Evolutionary conservation across 2,797 vertebrate species (phyloP).

Genomic region (Coracias cyanogaster): DNA sequence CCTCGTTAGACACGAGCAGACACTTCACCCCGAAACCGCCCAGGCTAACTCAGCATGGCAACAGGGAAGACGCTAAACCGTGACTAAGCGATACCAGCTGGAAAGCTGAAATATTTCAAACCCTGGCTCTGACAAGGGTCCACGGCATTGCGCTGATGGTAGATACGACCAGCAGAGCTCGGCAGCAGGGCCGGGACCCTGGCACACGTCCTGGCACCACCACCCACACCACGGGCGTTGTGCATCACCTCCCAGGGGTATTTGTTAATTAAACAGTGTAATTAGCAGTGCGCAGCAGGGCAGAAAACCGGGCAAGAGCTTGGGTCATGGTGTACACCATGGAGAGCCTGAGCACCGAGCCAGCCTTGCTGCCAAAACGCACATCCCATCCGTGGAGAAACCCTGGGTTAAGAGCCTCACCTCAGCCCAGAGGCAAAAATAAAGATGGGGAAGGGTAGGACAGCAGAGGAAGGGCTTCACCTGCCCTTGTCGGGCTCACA

Average conservation of each 20-base stretch:
- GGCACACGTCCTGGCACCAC: background rate
- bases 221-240: background rate
- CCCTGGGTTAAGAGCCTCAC: background rate
- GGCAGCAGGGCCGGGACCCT: accelerated
- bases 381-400: background rate
- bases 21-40: background rate
- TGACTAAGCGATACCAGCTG: background rate
- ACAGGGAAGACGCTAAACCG: background rate
- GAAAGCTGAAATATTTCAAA: background rate
- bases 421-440: background rate
- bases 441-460: background rate
- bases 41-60: background rate
- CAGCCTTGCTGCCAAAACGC: background rate
- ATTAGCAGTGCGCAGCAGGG: background rate
- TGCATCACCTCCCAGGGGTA: background rate
- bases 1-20: accelerated
- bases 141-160: accelerated
- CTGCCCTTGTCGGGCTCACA: background rate
- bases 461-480: background rate
- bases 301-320: background rate
- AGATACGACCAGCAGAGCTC: background rate
- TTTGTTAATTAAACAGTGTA: accelerated
- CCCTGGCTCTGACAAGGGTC: background rate
- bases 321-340: accelerated
- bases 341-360: accelerated